These are phyloP conservation scores for Metallyticus violacea DNA, from an alignment of 2,888 invertebrate genomes.

Conservation along the genomic window DNA sequence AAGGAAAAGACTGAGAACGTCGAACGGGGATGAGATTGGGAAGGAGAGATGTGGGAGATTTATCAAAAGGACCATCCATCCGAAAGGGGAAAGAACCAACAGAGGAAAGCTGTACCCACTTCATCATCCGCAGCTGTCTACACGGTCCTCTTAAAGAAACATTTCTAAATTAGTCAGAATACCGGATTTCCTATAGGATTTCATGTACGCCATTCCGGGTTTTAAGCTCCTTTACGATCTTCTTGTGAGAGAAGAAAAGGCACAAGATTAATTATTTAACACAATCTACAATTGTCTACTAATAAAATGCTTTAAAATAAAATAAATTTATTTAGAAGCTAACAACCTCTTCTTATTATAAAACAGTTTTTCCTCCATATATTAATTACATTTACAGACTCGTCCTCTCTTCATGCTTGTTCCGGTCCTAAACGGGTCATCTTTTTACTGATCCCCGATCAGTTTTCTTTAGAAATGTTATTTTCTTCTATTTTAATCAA, in stretches of 20 bases:
- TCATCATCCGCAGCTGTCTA: background rate
- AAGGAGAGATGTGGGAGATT: no score
- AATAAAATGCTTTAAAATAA: background rate
- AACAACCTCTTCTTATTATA: no score
- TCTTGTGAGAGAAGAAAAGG: background rate
- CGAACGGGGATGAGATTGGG: background rate
- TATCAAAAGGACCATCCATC: background rate
- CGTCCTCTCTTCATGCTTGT: no score
- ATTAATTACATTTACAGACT: no score
- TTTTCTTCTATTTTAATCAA: no score
- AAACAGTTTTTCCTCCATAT: no score
- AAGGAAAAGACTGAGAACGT: background rate
- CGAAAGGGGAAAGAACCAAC: background rate
- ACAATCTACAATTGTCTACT: background rate
- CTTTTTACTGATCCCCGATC: no score
- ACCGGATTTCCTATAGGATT: background rate
- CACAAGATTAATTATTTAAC: background rate
- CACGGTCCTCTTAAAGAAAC: background rate
- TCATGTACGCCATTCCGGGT: background rate
- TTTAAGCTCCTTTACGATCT: background rate
- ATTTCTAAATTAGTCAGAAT: background rate
- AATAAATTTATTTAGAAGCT: no score
- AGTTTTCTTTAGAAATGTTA: no score
- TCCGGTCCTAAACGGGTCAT: no score
- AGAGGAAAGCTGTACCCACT: background rate